These are phyloP conservation scores for Parasteatoda tepidariorum DNA, from an alignment of 1,140 invertebrate species.

Conservation along the genomic window DNA sequence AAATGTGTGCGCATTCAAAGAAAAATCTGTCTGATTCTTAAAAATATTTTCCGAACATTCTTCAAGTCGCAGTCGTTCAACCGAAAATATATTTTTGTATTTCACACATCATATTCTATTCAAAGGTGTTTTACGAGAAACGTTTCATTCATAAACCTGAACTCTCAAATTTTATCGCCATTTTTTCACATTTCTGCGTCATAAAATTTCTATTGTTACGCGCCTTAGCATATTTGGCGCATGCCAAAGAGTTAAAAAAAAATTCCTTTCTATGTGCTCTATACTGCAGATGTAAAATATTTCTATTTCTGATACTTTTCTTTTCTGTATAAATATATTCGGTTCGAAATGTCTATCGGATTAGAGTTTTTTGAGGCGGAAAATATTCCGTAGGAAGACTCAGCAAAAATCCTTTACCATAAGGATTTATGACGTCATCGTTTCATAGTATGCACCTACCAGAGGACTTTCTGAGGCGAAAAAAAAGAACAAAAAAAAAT, in stretches of 20 bases:
- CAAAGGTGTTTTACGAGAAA: conserved; percentile 35
- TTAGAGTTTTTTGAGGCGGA: conserved; percentile 50
- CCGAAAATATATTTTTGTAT: not conserved
- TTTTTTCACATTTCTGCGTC: conserved; percentile 22
- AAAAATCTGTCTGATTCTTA: too few species aligned
- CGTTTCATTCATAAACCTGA: conserved; percentile 18
- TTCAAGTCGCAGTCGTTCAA: not conserved
- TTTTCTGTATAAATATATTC: conserved; percentile 59
- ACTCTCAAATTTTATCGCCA: conserved; percentile 30
- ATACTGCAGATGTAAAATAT: conserved; percentile 29
- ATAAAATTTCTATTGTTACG: conserved; percentile 55
- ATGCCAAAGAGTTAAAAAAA: conserved; percentile 13
- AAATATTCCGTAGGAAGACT: conserved; percentile 44
- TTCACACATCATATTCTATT: conserved; percentile 34
- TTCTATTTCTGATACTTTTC: conserved; percentile 38
- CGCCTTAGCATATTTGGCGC: conserved; percentile 33
- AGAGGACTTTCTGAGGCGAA: not conserved
- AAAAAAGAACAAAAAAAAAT: conserved; percentile 35
- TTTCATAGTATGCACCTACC: not conserved
- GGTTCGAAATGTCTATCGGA: conserved; percentile 54
- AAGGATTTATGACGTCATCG: conserved; percentile 56
- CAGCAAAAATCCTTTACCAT: conserved; percentile 53
- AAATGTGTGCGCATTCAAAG: too few species aligned
- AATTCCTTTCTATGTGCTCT: conserved; percentile 10
- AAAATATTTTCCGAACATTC: too few species aligned